Conservation (phyloP, 2,797 vertebrate genomes). For the Crotalus adamanteus region DNA sequence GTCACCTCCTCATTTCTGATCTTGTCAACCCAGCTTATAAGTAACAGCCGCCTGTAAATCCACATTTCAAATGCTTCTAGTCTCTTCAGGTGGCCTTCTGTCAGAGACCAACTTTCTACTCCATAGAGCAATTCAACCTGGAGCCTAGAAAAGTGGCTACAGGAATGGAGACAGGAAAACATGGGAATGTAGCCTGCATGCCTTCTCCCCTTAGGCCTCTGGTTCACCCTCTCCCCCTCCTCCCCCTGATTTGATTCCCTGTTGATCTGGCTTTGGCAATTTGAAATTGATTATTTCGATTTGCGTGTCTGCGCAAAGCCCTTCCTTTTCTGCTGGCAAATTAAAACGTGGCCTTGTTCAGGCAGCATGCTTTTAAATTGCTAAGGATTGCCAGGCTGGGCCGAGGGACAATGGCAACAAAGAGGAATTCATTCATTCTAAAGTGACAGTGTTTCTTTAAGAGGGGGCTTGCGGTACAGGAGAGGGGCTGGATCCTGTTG, state of each 20-base stretch:
- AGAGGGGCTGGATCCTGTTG: conserved; percentile 21
- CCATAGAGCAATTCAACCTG: too few species aligned
- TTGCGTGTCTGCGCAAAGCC: conserved; percentile 2
- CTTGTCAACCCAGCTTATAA: too few species aligned
- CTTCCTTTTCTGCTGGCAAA: conserved; percentile 7
- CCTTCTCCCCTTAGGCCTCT: neutral
- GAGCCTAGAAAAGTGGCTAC: neutral
- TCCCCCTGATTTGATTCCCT: neutral
- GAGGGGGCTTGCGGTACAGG: conserved; percentile 8
- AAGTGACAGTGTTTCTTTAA: conserved; percentile 40
- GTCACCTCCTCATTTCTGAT: too few species aligned
- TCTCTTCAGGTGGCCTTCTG: too few species aligned
- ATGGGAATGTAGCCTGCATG: neutral
- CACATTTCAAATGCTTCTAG: too few species aligned
- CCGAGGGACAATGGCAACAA: neutral
- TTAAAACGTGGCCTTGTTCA: conserved; percentile 26
- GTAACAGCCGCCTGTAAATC: too few species aligned
- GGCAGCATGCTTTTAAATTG: conserved; percentile 30
- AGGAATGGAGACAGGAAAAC: accelerated
- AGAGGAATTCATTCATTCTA: conserved; percentile 30
- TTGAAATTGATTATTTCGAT: conserved; percentile 28
- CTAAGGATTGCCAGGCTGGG: conserved; percentile 17
- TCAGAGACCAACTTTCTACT: too few species aligned
- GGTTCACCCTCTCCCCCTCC: neutral
- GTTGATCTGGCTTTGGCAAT: conserved; percentile 2